Evolutionary conservation across 2,797 vertebrate genomes (phyloP).

Genomic region (Miichthys miiuy): DNA sequence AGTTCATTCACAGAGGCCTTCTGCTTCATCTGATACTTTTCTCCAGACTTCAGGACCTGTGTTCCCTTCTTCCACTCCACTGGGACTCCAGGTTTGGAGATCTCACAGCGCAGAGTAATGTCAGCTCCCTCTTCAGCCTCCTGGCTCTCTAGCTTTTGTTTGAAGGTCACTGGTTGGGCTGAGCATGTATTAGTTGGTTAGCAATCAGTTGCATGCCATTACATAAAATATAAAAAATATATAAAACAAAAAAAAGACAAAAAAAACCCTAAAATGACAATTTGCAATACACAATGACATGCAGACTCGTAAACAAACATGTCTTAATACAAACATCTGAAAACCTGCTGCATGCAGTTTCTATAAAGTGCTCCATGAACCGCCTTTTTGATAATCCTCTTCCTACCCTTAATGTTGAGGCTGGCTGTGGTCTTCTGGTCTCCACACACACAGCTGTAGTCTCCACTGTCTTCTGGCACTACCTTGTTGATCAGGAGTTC

Average conservation of each 20-base stretch:
- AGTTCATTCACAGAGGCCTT: constrained; percentile 80
- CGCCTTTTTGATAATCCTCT: no score
- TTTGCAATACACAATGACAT: background rate
- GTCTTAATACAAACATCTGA: no score
- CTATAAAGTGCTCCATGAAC: no score
- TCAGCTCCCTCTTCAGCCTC: constrained; percentile 72
- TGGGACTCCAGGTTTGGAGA: constrained; percentile 60
- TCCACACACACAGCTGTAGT: no score
- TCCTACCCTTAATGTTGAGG: no score
- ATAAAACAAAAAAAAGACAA: background rate
- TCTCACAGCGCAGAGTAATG: constrained; percentile 71
- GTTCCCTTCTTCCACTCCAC: constrained; percentile 87
- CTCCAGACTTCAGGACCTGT: constrained; percentile 77
- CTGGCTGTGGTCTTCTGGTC: no score
- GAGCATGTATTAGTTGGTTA: constrained; percentile 38
- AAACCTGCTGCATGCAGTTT: no score
- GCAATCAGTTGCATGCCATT: background rate
- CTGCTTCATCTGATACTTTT: constrained; percentile 84
- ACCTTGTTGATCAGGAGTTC: no score
- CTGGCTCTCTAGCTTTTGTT: constrained; percentile 71
- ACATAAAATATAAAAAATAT: background rate
- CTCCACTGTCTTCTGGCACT: no score
- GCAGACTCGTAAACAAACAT: background rate
- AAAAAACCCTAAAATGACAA: background rate
- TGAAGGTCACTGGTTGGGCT: constrained; percentile 85